Evolutionary conservation across 2,797 vertebrate species (phyloP).

Genomic region (Morus bassanus): DNA sequence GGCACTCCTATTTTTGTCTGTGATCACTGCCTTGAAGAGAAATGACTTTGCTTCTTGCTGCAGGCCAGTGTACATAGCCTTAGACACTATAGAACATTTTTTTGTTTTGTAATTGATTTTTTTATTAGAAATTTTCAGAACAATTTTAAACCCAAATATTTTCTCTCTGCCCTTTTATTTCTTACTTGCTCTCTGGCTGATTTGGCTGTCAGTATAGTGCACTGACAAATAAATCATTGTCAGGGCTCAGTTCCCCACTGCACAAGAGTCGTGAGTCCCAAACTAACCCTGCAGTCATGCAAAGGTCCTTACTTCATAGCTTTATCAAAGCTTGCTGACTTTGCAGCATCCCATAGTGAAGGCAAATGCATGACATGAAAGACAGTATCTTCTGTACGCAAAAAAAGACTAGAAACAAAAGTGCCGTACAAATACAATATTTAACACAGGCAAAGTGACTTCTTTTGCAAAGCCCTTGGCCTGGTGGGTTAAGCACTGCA

Average conservation of each 20-base stretch:
- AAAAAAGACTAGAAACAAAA: not conserved
- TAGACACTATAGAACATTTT: not conserved
- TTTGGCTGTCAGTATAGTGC: constrained; percentile 32
- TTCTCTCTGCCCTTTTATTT: constrained; percentile 45
- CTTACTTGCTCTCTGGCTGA: constrained; percentile 38
- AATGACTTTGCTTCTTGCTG: constrained; percentile 27
- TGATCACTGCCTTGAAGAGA: constrained; percentile 48
- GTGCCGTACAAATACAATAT: not conserved
- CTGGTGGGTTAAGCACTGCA: not conserved
- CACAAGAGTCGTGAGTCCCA: not conserved
- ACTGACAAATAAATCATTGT: constrained; percentile 66
- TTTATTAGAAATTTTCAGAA: constrained; percentile 64
- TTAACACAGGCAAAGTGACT: rapidly evolving
- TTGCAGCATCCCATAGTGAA: not conserved
- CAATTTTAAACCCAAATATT: constrained; percentile 58
- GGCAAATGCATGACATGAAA: not conserved
- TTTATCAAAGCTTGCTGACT: constrained; percentile 6
- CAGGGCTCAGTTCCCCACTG: not conserved
- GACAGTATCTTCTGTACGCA: not conserved
- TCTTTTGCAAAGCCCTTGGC: rapidly evolving
- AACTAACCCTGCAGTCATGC: not conserved
- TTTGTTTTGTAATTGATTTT: constrained; percentile 58
- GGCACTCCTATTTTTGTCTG: not conserved
- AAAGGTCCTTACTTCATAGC: not conserved
- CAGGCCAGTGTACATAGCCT: not conserved